Evolutionary conservation across 2,113 vertebrate species (phyloP).

Genomic region (Copsychus sechellarum): DNA sequence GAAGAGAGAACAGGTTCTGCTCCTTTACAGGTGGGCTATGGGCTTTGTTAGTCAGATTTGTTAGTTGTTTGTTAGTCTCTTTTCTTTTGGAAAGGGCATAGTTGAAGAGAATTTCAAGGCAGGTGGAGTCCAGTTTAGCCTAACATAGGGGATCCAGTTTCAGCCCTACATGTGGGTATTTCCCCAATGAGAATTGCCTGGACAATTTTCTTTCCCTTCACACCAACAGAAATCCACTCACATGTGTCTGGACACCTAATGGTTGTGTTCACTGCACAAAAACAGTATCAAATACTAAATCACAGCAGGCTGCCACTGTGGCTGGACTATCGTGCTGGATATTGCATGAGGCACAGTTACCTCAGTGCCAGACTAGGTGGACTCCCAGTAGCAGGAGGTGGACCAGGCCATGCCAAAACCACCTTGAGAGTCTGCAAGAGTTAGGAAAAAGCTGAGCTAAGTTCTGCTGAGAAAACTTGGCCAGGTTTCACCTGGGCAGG

Average conservation of each 20-base stretch:
- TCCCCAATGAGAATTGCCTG: not conserved
- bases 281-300: not conserved
- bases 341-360: not conserved
- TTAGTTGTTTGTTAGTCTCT: not conserved
- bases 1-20: not conserved
- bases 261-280: not conserved
- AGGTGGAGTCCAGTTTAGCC: not conserved
- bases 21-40: not conserved
- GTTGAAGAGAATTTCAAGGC: not conserved
- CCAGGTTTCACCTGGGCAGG: not conserved
- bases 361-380: accelerated
- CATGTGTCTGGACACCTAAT: too few species aligned
- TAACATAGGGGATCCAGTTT: not conserved
- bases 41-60: not conserved
- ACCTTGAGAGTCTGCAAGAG: not conserved
- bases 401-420: not conserved
- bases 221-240: not conserved
- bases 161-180: not conserved
- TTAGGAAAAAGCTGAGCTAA: not conserved
- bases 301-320: not conserved
- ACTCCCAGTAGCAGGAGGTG: not conserved
- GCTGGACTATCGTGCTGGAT: not conserved
- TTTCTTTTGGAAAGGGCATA: not conserved
- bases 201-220: not conserved
- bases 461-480: not conserved